phyloP scores from a whole-genome alignment of 2,113 vertebrate genomes.

The Herpailurus yagouaroundi region DNA sequence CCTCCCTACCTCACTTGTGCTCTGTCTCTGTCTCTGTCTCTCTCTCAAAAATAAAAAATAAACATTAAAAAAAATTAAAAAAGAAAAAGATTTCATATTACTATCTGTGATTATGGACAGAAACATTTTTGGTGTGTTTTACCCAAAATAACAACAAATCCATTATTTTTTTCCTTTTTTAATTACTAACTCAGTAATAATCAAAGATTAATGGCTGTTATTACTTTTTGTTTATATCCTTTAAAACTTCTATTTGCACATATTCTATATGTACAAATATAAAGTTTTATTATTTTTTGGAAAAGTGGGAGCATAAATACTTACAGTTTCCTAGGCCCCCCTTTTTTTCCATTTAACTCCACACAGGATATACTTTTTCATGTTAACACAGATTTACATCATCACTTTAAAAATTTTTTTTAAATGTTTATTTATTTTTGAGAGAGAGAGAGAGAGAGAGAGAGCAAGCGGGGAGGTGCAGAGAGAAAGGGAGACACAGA shows the following conservation, averaged over 20 bases:
- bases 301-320: neutral
- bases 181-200: slow-evolving; percentile 19
- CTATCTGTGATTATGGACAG: neutral
- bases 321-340: neutral
- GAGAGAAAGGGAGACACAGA: too few relatives aligned
- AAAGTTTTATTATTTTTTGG: neutral
- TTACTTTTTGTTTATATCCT: slow-evolving; percentile 16
- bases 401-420: neutral
- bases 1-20: too few relatives aligned
- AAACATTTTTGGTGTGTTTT: neutral
- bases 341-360: neutral
- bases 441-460: too few relatives aligned
- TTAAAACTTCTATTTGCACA: neutral
- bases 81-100: neutral
- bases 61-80: too few relatives aligned
- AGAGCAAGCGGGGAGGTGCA: too few relatives aligned
- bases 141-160: neutral
- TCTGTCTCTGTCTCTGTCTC: too few relatives aligned
- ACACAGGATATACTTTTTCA: neutral
- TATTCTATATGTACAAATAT: neutral
- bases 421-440: too few relatives aligned
- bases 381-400: neutral
- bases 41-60: too few relatives aligned
- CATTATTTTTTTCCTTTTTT: neutral
- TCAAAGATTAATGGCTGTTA: neutral